These are phyloP conservation scores for Clanis bilineata DNA, from an alignment of 2,888 invertebrate species.

Conservation along the genomic window DNA sequence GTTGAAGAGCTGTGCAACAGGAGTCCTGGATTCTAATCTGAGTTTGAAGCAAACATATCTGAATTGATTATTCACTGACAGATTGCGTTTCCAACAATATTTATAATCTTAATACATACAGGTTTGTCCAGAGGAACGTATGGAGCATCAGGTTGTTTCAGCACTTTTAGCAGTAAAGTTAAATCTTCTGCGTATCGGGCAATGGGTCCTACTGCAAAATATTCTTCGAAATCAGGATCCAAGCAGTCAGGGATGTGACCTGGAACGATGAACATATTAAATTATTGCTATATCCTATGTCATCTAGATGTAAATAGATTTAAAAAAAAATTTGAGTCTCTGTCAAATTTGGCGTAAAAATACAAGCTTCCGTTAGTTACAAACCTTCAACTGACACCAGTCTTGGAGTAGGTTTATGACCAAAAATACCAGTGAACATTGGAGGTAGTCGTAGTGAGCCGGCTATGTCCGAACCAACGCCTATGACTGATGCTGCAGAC, in stretches of 20 bases:
- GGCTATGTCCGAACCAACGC: conserved; percentile 94
- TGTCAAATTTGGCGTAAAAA: no score
- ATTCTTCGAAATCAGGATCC: conserved; percentile 84
- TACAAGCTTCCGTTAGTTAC: no score
- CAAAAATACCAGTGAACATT: conserved; percentile 95
- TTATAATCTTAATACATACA: conserved; percentile 39
- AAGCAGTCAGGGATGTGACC: conserved; percentile 86
- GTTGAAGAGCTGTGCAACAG: no score
- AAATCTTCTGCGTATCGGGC: conserved; percentile 93
- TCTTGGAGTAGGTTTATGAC: conserved; percentile 93
- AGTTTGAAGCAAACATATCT: no score
- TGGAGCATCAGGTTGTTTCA: conserved; percentile 78
- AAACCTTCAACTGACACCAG: conserved; percentile 83
- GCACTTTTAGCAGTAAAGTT: conserved; percentile 86
- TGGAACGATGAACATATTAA: conserved; percentile 27
- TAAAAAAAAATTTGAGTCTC: no score
- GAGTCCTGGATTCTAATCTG: no score
- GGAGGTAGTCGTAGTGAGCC: conserved; percentile 95
- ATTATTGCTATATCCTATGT: background rate
- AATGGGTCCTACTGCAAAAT: conserved; percentile 93
- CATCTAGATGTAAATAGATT: no score
- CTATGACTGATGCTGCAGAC: conserved; percentile 90
- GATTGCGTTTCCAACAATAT: background rate
- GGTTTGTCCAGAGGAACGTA: conserved; percentile 70
- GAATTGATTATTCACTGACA: no score